Conservation (phyloP, 2,113 vertebrate species). For the Neodon shergylaensis region DNA sequence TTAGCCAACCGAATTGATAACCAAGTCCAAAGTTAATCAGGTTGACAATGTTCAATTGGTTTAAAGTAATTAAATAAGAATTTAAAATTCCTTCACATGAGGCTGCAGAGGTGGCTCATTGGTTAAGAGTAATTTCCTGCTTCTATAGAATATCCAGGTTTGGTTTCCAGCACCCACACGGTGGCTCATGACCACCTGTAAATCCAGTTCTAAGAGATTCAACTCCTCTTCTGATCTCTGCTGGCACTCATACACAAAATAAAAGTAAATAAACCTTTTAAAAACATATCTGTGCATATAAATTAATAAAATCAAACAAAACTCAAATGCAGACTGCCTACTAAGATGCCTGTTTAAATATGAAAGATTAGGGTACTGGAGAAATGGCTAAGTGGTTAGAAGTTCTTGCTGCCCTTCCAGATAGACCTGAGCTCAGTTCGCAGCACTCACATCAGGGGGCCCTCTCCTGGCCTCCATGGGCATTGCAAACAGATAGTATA, state of each 20-base stretch:
- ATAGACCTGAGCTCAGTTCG: background rate
- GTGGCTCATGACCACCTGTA: background rate
- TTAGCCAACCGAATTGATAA: background rate
- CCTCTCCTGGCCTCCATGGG: background rate
- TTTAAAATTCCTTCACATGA: background rate
- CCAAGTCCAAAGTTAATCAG: background rate
- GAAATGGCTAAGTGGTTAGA: background rate
- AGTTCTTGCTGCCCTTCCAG: background rate
- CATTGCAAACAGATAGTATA: background rate
- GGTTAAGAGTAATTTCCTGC: background rate
- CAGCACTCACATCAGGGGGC: background rate
- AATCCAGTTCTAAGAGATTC: background rate
- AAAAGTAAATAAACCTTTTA: background rate
- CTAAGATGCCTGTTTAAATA: background rate
- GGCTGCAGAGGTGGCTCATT: background rate
- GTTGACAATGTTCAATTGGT: background rate
- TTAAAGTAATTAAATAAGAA: background rate
- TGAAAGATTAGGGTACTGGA: background rate
- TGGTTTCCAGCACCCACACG: background rate
- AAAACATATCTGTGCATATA: background rate
- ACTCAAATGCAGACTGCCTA: background rate
- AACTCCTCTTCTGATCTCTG: background rate
- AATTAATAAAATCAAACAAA: background rate
- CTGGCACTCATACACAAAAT: background rate
- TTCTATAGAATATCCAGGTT: background rate